Conservation (phyloP, 2,888 invertebrate species). For the Diarsia mendica region DNA sequence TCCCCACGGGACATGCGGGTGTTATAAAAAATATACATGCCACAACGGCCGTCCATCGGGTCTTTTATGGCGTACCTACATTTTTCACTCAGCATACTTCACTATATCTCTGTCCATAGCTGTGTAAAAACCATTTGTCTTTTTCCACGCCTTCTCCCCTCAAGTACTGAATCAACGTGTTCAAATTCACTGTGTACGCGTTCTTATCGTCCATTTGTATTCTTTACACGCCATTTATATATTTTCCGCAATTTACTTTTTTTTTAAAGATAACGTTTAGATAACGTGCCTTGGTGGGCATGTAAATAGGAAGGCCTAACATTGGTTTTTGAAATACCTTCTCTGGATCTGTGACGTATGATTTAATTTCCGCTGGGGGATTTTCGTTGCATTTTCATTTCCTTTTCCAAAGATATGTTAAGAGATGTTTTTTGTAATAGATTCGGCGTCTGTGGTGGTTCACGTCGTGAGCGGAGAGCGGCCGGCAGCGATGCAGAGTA, state of each 20-base stretch:
- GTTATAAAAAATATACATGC: constrained; percentile 60
- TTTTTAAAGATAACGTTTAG: constrained; percentile 63
- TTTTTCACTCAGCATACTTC: constrained; percentile 70
- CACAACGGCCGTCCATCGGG: constrained; percentile 54
- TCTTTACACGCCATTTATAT: constrained; percentile 73
- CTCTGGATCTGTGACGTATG: constrained; percentile 65
- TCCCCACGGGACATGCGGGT: constrained; percentile 43
- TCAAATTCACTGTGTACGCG: constrained; percentile 74
- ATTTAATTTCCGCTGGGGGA: constrained; percentile 66
- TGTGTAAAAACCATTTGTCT: constrained; percentile 76
- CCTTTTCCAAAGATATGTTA: constrained; percentile 47
- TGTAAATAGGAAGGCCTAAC: constrained; percentile 64
- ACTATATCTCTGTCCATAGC: constrained; percentile 74
- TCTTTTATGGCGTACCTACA: constrained; percentile 68
- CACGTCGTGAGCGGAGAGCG: constrained; percentile 95
- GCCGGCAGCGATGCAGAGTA: constrained; percentile 92
- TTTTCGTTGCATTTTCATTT: constrained; percentile 67
- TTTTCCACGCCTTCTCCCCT: constrained; percentile 66
- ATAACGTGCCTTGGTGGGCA: constrained; percentile 57
- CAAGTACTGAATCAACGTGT: constrained; percentile 76
- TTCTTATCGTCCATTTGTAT: constrained; percentile 78
- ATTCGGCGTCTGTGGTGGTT: constrained; percentile 95
- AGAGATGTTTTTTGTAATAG: constrained; percentile 79
- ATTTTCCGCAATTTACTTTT: constrained; percentile 67
- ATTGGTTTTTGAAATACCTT: constrained; percentile 55